phyloP scores from a whole-genome alignment of 2,113 vertebrate genomes.

The Oncorhynchus clarkii region DNA sequence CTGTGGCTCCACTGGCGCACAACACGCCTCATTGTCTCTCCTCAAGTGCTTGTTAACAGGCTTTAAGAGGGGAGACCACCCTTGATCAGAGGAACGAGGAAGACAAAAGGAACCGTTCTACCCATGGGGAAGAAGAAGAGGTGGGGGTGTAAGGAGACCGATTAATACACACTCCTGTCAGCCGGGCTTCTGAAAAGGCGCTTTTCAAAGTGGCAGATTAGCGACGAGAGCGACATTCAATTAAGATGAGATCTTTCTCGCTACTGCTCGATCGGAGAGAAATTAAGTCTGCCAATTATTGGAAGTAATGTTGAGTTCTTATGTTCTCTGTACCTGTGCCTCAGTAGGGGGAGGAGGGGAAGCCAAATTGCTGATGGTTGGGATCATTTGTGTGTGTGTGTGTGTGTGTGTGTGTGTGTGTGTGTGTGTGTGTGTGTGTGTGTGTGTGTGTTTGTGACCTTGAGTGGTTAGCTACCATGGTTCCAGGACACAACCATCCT shows the following conservation, averaged over 20 bases:
- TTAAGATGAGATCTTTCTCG: conserved; percentile 72
- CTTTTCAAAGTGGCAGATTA: conserved; percentile 67
- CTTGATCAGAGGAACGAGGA: conserved; percentile 40
- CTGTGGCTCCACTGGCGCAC: conserved; percentile 31
- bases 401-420: not conserved
- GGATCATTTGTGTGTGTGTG: not conserved
- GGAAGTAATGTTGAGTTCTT: conserved; percentile 66
- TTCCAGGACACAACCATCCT: too few relatives aligned
- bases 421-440: not conserved
- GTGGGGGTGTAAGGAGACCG: conserved; percentile 27
- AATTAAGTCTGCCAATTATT: conserved; percentile 63
- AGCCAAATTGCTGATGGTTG: conserved; percentile 2
- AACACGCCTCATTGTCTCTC: conserved; percentile 13
- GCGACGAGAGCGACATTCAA: conserved; percentile 71
- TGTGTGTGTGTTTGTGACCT: not conserved
- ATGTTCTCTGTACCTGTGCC: conserved; percentile 49
- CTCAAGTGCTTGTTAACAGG: conserved; percentile 56
- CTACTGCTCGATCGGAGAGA: conserved; percentile 23
- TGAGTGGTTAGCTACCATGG: not conserved
- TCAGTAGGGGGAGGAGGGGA: conserved; percentile 9
- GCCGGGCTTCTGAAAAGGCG: conserved; percentile 56
- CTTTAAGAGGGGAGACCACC: conserved; percentile 61
- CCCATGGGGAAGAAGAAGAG: conserved; percentile 40
- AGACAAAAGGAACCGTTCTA: conserved; percentile 59
- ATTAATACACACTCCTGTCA: conserved; percentile 58